phyloP scores from a whole-genome alignment of 2,113 vertebrate species.

The Danionella cerebrum region DNA sequence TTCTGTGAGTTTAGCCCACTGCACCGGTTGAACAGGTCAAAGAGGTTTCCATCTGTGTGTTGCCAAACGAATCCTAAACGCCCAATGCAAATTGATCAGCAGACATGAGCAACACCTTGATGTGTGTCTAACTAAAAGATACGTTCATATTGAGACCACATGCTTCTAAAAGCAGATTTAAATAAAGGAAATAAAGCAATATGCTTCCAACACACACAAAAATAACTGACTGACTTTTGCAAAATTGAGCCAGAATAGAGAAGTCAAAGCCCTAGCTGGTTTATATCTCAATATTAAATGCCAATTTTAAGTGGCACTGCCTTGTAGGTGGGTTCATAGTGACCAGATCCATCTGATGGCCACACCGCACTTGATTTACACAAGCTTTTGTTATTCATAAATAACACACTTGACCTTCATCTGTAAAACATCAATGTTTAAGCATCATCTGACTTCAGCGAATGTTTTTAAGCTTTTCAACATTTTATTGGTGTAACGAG shows the following conservation, averaged over 20 bases:
- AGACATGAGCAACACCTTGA: not conserved
- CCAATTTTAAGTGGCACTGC: too few species aligned
- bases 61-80: conserved; percentile 31
- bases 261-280: too few species aligned
- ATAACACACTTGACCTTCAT: not conserved
- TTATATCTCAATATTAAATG: too few species aligned
- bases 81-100: conserved; percentile 30
- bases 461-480: not conserved
- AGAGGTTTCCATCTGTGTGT: conserved; percentile 28
- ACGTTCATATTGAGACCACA: too few species aligned
- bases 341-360: too few species aligned
- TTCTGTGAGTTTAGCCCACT: not conserved
- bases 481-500: conserved; percentile 3
- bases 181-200: too few species aligned
- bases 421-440: not conserved
- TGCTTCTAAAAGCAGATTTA: too few species aligned
- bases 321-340: too few species aligned
- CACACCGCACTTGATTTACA: too few species aligned
- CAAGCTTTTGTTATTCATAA: not conserved
- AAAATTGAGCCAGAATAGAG: too few species aligned
- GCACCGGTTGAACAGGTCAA: conserved; percentile 17
- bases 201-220: too few species aligned
- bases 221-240: too few species aligned
- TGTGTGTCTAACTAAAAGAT: conserved; percentile 10
- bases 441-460: not conserved